Conservation (phyloP, 2,888 invertebrate species). For the Cerastis rubricosa region DNA sequence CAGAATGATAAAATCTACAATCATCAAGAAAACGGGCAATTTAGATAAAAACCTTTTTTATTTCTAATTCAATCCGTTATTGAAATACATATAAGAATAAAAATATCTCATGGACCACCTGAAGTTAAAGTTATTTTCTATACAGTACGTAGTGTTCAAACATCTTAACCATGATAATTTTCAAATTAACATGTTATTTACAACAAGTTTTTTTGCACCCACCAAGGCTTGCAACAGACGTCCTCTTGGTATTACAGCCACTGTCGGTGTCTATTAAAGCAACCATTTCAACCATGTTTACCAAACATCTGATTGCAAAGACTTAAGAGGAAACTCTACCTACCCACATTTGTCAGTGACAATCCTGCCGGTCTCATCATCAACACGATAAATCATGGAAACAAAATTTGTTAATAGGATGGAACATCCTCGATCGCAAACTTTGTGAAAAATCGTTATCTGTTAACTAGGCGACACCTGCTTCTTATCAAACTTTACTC, state of each 20-base stretch:
- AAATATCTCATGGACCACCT: no score
- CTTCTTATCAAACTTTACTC: constrained; percentile 52
- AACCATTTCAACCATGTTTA: neutral
- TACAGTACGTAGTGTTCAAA: neutral
- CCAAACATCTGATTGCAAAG: neutral
- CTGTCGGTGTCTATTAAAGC: neutral
- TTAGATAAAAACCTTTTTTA: neutral
- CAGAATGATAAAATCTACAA: neutral
- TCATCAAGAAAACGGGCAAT: neutral
- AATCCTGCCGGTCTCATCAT: constrained; percentile 31
- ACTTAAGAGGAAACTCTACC: neutral
- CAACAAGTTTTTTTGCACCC: neutral
- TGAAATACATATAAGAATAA: no score
- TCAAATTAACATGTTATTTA: neutral
- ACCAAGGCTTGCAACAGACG: neutral
- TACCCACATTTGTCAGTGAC: constrained; percentile 26
- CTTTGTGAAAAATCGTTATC: constrained; percentile 62
- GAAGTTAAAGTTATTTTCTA: neutral
- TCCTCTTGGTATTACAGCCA: neutral
- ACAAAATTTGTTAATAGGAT: constrained; percentile 60
- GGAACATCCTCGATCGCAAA: constrained; percentile 38
- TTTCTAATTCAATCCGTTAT: no score
- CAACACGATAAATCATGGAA: constrained; percentile 50
- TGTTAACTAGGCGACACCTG: constrained; percentile 51
- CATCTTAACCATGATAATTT: neutral